phyloP scores from a whole-genome alignment of 2,113 vertebrate genomes.

The Peromyscus leucopus region DNA sequence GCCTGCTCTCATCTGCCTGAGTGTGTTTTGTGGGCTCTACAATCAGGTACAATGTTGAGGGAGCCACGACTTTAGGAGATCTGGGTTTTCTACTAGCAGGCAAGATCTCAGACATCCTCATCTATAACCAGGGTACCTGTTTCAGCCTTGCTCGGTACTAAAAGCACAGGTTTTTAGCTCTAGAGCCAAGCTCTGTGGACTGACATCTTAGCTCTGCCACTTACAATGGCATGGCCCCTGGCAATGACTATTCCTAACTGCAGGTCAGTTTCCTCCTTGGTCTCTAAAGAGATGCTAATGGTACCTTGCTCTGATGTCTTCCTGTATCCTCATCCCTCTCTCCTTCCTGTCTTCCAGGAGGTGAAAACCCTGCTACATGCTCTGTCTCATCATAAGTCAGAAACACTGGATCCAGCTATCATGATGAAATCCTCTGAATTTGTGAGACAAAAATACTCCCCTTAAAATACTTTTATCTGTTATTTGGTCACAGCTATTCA shows the following conservation, averaged over 20 bases:
- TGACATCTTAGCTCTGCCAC: not conserved
- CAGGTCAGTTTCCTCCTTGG: not conserved
- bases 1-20: not conserved
- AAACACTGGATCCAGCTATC: not conserved
- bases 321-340: not conserved
- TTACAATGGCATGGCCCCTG: not conserved
- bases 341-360: not conserved
- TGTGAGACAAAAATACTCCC: not conserved
- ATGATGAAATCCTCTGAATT: not conserved
- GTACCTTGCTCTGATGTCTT: not conserved
- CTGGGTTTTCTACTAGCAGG: not conserved
- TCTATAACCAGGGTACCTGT: not conserved
- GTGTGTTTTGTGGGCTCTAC: not conserved
- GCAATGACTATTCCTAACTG: not conserved
- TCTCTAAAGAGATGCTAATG: slow-evolving; percentile 27
- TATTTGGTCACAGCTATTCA: not conserved
- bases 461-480: not conserved
- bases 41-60: not conserved
- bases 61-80: not conserved
- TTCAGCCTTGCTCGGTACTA: not conserved
- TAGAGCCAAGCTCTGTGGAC: not conserved
- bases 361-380: not conserved
- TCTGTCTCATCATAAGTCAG: not conserved
- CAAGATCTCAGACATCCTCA: not conserved
- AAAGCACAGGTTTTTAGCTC: not conserved